Evolutionary conservation across 2,113 vertebrate species (phyloP).

Genomic region (Raja brachyura): DNA sequence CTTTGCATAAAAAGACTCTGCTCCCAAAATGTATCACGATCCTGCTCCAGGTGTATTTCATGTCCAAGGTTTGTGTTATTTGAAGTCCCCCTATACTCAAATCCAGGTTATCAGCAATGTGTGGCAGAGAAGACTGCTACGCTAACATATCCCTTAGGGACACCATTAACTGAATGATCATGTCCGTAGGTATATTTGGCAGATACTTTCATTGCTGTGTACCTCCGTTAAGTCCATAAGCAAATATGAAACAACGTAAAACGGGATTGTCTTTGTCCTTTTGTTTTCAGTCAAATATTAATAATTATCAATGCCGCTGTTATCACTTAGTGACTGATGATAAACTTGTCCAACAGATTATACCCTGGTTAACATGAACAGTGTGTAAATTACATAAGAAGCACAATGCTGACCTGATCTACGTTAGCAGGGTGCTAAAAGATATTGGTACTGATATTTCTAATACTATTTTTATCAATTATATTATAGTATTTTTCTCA

Average conservation of each 20-base stretch:
- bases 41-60: too few relatives aligned
- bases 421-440: background rate
- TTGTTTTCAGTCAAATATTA: background rate
- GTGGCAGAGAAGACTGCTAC: too few relatives aligned
- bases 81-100: too few relatives aligned
- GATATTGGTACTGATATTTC: background rate
- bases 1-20: too few relatives aligned
- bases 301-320: background rate
- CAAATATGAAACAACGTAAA: background rate
- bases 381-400: background rate
- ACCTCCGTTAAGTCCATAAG: too few relatives aligned
- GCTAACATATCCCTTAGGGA: too few relatives aligned
- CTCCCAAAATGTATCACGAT: too few relatives aligned
- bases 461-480: background rate
- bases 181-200: too few relatives aligned
- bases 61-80: too few relatives aligned
- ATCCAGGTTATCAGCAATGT: too few relatives aligned
- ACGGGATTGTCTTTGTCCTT: background rate
- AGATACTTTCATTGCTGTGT: too few relatives aligned
- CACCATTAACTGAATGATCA: too few relatives aligned
- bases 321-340: background rate
- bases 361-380: background rate
- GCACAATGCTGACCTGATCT: background rate
- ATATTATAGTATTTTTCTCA: background rate
- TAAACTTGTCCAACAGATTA: background rate